Percentiles rank a stretch among this genome's conserved stretches.
phyloP scores from a whole-genome alignment of 2,888 invertebrate genomes.

The Ophioninae sp. region DNA sequence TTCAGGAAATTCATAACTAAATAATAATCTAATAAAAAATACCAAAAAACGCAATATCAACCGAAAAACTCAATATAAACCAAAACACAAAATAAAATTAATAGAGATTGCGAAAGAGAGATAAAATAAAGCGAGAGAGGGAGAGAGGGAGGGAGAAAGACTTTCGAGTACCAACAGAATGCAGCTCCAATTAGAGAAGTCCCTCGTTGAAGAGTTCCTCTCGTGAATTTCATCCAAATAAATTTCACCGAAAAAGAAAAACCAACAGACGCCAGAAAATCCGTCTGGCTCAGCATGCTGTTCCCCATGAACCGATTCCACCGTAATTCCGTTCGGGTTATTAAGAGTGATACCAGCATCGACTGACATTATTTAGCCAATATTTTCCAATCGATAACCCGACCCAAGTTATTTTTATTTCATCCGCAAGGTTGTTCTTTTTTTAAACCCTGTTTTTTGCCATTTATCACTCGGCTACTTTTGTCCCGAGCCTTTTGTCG shows the following conservation, averaged over 20 bases:
- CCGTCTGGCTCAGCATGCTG: neutral
- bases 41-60: too few species aligned
- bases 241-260: conserved; percentile 2
- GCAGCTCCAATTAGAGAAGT: conserved; percentile 61
- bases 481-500: neutral
- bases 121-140: too few species aligned
- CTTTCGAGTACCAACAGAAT: conserved; percentile 45
- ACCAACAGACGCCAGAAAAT: neutral
- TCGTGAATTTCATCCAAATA: conserved; percentile 70
- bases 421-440: conserved; percentile 10
- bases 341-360: neutral
- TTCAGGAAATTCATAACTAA: too few species aligned
- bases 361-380: neutral
- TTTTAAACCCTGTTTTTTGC: neutral
- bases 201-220: conserved; percentile 48
- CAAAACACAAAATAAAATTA: too few species aligned
- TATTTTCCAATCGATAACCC: conserved; percentile 6
- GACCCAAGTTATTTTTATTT: conserved; percentile 3
- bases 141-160: neutral
- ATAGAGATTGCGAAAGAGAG: too few species aligned
- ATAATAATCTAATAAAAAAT: too few species aligned
- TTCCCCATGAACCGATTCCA: neutral
- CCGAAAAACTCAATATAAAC: too few species aligned
- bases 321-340: neutral
- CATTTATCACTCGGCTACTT: neutral